Base-by-base conservation (phyloP, 2,797 vertebrate genomes). In the Arnoldichthys spilopterus region DNA sequence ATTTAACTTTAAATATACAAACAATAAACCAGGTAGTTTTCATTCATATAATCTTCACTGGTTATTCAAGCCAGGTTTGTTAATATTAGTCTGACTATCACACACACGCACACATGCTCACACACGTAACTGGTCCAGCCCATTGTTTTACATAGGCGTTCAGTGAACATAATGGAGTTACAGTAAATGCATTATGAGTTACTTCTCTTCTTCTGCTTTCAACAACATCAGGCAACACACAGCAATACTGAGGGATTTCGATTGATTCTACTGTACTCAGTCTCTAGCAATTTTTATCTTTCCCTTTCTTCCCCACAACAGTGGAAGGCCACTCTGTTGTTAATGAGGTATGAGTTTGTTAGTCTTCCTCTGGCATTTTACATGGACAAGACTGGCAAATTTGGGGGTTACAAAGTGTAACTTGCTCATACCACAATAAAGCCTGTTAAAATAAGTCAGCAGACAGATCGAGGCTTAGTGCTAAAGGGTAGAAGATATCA, bases 1-100 rank as follows among this genome's bases (percentile, higher is more conserved):
- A 86, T 85, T 85, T 49, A 67, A 49, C 11, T 7, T 80, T 81
- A 79, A 58, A 85, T 77, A 78, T 83, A 86, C 34, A 84, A 86
- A 73, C 16, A 64, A 84, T 61, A 75, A 79, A 74, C 12, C 69
- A 84, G 56, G 83, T 82, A 82, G 76, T 58, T 73, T 63, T 45
- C 4, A 45, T 49, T 59, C n/a, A 63, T 30, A 64, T 66, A 54
- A 30, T 58, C 45, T 20, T 70, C 12, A 75, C 8, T 66, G 37
- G 32, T 74, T 34, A 73, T 61, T 72, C 67, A 72, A 79, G 56
- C 72, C 63, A 51, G 8, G n/a, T 72, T 34, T 64, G n/a, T 53
- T 11, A 74, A 76, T 37, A 15, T 45, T 12, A 24, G 49, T 26
- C 13, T 8, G 22, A 51, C 28, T 61, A 3, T 61, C 58, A 28